These are phyloP conservation scores for Zenarchopterus dispar DNA, from an alignment of 2,797 vertebrate genomes.

Conservation along the genomic window DNA sequence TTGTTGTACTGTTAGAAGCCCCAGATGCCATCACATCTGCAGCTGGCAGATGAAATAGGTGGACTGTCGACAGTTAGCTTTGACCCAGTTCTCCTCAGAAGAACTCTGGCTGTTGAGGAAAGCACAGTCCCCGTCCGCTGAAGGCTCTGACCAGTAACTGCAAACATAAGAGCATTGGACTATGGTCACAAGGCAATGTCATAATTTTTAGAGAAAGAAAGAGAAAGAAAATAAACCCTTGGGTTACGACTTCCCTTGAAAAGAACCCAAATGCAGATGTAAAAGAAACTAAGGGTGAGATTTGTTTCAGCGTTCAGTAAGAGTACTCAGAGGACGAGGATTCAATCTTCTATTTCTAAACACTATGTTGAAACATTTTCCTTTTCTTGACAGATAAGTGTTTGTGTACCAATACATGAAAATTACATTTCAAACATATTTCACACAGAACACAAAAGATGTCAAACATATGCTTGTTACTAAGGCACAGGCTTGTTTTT, in stretches of 20 bases:
- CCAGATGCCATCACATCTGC: not conserved
- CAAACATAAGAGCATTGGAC: slow-evolving; percentile 6
- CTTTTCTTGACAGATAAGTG: no score
- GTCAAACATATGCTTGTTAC: no score
- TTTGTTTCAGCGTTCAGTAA: no score
- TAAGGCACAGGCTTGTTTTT: no score
- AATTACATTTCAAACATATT: no score
- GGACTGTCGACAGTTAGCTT: accelerated
- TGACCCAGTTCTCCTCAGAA: slow-evolving; percentile 59
- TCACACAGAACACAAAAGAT: no score
- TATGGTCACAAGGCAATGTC: not conserved
- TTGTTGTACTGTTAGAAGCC: slow-evolving; percentile 5
- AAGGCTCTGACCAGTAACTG: slow-evolving; percentile 65
- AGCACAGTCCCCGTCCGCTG: slow-evolving; percentile 46
- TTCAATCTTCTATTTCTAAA: no score
- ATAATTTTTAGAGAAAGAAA: not conserved
- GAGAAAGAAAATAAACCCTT: not conserved
- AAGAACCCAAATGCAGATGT: not conserved
- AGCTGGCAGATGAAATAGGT: slow-evolving; percentile 79
- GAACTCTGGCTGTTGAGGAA: slow-evolving; percentile 23
- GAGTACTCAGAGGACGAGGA: no score
- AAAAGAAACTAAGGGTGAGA: no score
- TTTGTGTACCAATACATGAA: no score
- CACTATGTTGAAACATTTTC: no score
- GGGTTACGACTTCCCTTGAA: not conserved